Base-by-base conservation (phyloP, 1,140 invertebrate genomes). In the Varroa destructor region DNA sequence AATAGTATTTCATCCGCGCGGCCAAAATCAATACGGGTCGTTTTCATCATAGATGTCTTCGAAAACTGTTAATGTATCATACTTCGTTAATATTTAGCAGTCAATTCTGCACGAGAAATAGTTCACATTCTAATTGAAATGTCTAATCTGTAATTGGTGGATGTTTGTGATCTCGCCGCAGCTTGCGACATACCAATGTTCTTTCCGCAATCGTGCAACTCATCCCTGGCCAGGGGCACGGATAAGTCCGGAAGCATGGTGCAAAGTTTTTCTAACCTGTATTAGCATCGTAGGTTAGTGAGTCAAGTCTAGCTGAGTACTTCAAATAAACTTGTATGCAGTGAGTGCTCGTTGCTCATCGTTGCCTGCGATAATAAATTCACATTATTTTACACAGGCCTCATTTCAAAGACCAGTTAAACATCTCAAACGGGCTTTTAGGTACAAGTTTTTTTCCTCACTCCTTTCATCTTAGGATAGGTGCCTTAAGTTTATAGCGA, bases 231-330 rank as follows among this genome's bases (percentile, higher is more conserved):
- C 61, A 5, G 61, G 61, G 61, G 40, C 40, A 3, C 40, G 12
- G 8, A 43, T 67, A 2, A 67, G 61, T 67, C 61, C 61, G 36
- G 61, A 67, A 67, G 1, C 61, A 8, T 67, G 61, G 61, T 25
- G 40, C n/a, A 67, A 67, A 46, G 8, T 67, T 4, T 12, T 67
- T 46, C 14, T 67, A 12, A 1, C 14, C 5, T 46, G 12, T 37
- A 67, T 67, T 46, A 37, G 61, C 14, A 67, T 67, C 8, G 8
- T 67, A 12, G 61, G 61, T 67, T 58, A 42, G 57, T 58, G 25
- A 58, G 0, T 5, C 3, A 58, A 5, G 12, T 58, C 57, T 5
- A 6, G 12, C 12, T 36, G 3, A 58, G 12, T 58, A 51, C 46
- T 51, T 5, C 57, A 12, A 58, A 58, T 58, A 58, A n/a, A 56